Evolutionary conservation across 2,888 invertebrate genomes (phyloP).

Genomic region (Carcina quercana): DNA sequence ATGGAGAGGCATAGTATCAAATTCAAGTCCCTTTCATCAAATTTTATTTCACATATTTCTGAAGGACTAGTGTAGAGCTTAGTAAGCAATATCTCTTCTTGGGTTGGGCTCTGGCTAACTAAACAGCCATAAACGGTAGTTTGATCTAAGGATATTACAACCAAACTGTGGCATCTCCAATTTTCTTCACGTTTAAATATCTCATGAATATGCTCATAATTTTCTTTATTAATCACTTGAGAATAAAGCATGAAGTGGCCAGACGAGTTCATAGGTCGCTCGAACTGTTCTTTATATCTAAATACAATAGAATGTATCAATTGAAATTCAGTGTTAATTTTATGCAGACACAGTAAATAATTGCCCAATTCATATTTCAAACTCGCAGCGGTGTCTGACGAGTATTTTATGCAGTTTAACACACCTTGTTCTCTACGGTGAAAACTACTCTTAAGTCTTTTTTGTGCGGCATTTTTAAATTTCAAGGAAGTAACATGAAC

Average conservation of each 20-base stretch:
- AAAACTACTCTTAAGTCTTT: slow-evolving; percentile 33
- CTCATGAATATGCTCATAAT: slow-evolving; percentile 19
- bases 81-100: slow-evolving; percentile 22
- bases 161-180: slow-evolving; percentile 18
- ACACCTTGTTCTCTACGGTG: slow-evolving; percentile 29
- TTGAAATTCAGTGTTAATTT: slow-evolving; percentile 33
- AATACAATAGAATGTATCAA: too few relatives aligned
- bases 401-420: slow-evolving; percentile 19
- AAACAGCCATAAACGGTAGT: slow-evolving; percentile 33
- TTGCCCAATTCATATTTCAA: slow-evolving; percentile 31
- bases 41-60: slow-evolving; percentile 38
- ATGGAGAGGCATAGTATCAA: slow-evolving; percentile 38
- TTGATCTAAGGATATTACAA: slow-evolving; percentile 38
- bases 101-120: slow-evolving; percentile 22
- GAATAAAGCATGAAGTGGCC: too few relatives aligned
- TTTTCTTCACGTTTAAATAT: slow-evolving; percentile 20
- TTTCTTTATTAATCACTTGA: slow-evolving; percentile 17
- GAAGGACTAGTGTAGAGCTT: slow-evolving; percentile 45
- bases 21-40: slow-evolving; percentile 23
- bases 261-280: too few relatives aligned
- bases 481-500: slow-evolving; percentile 40
- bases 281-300: too few relatives aligned
- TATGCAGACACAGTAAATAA: slow-evolving; percentile 34
- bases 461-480: slow-evolving; percentile 39
- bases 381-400: slow-evolving; percentile 27